Percentiles rank a stretch among this genome's conserved stretches.
These are phyloP conservation scores for Drosophila mulleri DNA, from an alignment of 2,888 invertebrate species.

Conservation along the genomic window DNA sequence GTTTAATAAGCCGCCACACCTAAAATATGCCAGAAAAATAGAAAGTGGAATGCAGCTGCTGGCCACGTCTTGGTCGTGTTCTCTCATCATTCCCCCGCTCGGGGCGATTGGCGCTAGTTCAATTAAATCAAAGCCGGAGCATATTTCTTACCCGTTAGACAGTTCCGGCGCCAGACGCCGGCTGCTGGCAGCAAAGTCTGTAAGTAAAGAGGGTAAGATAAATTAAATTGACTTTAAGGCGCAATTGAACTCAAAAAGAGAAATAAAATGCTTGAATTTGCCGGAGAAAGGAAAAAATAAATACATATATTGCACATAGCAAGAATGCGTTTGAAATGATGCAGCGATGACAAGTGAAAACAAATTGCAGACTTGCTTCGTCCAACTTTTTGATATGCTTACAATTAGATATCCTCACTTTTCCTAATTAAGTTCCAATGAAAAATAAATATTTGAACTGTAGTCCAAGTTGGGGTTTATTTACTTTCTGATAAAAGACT, in stretches of 20 bases:
- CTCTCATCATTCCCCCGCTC: background rate
- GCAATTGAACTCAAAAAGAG: slow-evolving; percentile 34
- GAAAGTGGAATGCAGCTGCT: slow-evolving; percentile 46
- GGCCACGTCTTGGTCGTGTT: slow-evolving; percentile 5
- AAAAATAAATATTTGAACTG: no score
- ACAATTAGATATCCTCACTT: slow-evolving; percentile 14
- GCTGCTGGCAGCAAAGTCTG: slow-evolving; percentile 72
- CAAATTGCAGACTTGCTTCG: background rate
- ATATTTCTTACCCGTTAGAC: slow-evolving; percentile 81
- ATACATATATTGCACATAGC: background rate
- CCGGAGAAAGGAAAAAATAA: slow-evolving; percentile 8
- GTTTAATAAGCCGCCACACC: slow-evolving; percentile 69
- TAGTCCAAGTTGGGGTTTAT: no score
- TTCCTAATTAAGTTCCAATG: background rate
- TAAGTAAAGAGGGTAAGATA: slow-evolving; percentile 72
- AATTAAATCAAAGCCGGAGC: slow-evolving; percentile 77
- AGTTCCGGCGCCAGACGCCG: slow-evolving; percentile 79
- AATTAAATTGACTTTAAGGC: slow-evolving; percentile 82
- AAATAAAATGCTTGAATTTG: slow-evolving; percentile 19
- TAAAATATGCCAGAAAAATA: slow-evolving; percentile 57
- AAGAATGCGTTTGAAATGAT: slow-evolving; percentile 26
- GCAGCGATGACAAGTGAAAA: slow-evolving; percentile 27
- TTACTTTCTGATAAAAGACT: no score
- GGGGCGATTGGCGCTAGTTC: slow-evolving; percentile 65
- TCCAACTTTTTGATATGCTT: no score